Evolutionary conservation across 2,113 vertebrate species (phyloP).

Genomic region (Cinclus cinclus): DNA sequence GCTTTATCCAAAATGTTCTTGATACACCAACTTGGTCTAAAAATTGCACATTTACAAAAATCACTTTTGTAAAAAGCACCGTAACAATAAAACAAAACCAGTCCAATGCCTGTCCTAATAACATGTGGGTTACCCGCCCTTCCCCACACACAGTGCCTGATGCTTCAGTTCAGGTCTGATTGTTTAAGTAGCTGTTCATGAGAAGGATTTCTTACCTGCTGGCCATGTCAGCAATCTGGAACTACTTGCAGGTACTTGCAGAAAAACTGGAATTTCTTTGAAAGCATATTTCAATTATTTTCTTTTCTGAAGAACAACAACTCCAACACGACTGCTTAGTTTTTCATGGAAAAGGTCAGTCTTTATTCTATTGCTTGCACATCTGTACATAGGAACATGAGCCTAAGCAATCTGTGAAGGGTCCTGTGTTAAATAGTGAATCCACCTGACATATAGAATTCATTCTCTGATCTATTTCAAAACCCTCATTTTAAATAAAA

Average conservation of each 20-base stretch:
- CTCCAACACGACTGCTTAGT: background rate
- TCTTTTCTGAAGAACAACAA: background rate
- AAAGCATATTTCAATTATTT: background rate
- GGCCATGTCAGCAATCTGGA: background rate
- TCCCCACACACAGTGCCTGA: background rate
- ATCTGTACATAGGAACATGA: slow-evolving; percentile 53
- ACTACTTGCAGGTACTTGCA: background rate
- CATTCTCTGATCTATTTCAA: slow-evolving; percentile 39
- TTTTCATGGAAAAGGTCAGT: slow-evolving; percentile 69
- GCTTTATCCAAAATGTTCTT: background rate
- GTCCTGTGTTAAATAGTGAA: slow-evolving; percentile 7
- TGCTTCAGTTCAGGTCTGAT: background rate
- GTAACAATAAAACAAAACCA: background rate
- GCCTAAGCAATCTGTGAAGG: slow-evolving; percentile 58
- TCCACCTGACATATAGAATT: slow-evolving; percentile 36
- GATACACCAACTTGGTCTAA: background rate
- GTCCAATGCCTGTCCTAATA: background rate
- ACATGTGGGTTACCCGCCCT: background rate
- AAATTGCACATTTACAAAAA: background rate
- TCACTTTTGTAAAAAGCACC: background rate
- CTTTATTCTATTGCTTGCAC: slow-evolving; percentile 76
- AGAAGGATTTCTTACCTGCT: background rate
- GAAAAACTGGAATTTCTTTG: background rate
- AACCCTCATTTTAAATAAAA: slow-evolving; percentile 48
- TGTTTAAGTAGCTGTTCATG: background rate